Conservation (phyloP, 2,888 invertebrate species). For the Oscheius sp. region DNA sequence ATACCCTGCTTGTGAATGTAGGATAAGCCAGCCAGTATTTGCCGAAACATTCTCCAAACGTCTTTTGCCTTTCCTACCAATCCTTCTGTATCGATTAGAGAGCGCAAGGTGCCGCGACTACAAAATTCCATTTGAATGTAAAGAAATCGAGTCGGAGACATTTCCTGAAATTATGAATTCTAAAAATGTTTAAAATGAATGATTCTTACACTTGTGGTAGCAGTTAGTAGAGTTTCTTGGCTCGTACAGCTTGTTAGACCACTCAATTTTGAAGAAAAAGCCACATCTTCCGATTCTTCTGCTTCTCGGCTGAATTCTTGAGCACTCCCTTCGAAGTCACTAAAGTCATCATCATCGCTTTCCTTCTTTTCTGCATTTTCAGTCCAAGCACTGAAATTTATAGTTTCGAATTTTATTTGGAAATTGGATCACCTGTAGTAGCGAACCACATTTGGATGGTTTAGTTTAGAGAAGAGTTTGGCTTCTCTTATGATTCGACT, state of each 20-base stretch:
- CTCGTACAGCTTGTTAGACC: too few relatives aligned
- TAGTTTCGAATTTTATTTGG: too few relatives aligned
- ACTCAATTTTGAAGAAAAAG: background rate
- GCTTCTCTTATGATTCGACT: slow-evolving; percentile 93
- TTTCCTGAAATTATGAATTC: too few relatives aligned
- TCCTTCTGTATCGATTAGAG: slow-evolving; percentile 78
- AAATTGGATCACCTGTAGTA: slow-evolving; percentile 51
- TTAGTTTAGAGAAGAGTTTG: slow-evolving; percentile 87
- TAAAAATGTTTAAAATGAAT: too few relatives aligned
- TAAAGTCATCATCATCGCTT: background rate
- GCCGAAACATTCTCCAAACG: slow-evolving; percentile 83
- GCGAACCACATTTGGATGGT: slow-evolving; percentile 93
- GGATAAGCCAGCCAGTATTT: slow-evolving; percentile 81
- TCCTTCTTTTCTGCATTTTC: slow-evolving; percentile 30
- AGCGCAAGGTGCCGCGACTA: slow-evolving; percentile 85
- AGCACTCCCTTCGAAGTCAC: background rate
- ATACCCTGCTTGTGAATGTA: slow-evolving; percentile 64
- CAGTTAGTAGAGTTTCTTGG: background rate
- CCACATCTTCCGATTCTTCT: background rate
- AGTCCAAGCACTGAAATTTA: slow-evolving; percentile 35
- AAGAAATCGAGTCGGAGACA: slow-evolving; percentile 42
- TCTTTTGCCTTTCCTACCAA: slow-evolving; percentile 73
- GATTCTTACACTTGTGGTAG: too few relatives aligned
- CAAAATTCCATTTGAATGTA: slow-evolving; percentile 91
- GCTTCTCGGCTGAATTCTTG: slow-evolving; percentile 12